These are phyloP conservation scores for Tetragonisca angustula DNA, from an alignment of 2,888 invertebrate species.

Conservation along the genomic window DNA sequence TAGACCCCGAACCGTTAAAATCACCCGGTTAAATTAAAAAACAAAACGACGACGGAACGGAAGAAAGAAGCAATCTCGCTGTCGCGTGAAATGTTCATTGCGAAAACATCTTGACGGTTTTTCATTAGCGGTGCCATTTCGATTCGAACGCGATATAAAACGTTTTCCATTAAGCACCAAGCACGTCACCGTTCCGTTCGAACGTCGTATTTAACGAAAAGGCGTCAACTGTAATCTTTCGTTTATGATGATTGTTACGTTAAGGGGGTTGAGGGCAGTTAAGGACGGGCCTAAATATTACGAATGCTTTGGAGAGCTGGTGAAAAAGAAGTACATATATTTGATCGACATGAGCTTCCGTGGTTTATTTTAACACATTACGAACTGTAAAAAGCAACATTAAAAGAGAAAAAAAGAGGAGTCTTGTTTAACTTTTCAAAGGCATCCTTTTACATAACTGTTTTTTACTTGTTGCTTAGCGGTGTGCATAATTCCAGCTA, in stretches of 20 bases:
- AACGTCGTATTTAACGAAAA: neutral
- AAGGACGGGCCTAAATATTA: no score
- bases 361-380: no score
- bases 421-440: no score
- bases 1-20: neutral
- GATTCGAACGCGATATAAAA: neutral
- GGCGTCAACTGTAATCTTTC: neutral
- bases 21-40: constrained; percentile 10
- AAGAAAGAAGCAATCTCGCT: neutral
- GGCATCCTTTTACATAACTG: no score
- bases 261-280: no score
- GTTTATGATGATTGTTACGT: neutral
- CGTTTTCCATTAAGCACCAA: neutral
- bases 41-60: neutral
- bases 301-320: no score
- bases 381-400: no score
- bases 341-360: no score
- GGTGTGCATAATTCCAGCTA: no score
- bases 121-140: neutral
- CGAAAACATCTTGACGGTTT: constrained; percentile 1
- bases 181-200: neutral
- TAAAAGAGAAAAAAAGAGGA: no score
- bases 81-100: constrained; percentile 1
- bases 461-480: no score
- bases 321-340: no score